Evolutionary conservation across 2,797 vertebrate genomes (phyloP).

Genomic region (Poecile montanus): DNA sequence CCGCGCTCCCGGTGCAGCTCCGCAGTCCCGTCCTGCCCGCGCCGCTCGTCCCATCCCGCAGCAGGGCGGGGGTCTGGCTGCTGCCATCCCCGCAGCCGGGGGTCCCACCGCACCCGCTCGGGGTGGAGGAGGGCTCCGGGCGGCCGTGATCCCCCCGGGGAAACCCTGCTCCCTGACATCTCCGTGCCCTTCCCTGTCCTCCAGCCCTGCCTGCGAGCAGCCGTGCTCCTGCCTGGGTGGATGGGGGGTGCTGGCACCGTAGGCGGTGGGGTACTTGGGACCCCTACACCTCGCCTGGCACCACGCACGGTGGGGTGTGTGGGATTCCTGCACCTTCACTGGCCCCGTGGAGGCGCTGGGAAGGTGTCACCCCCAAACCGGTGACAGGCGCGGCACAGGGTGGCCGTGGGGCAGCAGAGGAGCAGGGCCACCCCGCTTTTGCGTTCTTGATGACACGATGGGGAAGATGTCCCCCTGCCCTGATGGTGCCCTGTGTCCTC

Average conservation of each 20-base stretch:
- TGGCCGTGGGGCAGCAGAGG: not conserved
- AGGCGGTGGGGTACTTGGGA: fast-evolving
- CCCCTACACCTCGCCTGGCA: not conserved
- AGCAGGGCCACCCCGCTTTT: fast-evolving
- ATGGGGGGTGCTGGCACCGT: not conserved
- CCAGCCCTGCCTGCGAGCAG: not conserved
- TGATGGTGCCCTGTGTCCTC: not conserved
- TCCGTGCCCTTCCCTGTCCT: conserved; percentile 45
- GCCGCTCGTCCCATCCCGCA: not conserved
- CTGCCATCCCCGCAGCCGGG: not conserved
- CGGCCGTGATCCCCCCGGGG: not conserved
- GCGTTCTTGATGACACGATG: not conserved
- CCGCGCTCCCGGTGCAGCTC: not conserved
- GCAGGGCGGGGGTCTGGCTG: not conserved
- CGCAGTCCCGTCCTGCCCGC: not conserved
- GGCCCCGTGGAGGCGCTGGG: fast-evolving
- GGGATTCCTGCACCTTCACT: not conserved
- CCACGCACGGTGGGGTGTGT: fast-evolving
- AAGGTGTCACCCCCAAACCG: not conserved
- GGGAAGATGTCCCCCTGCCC: not conserved
- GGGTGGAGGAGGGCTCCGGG: not conserved
- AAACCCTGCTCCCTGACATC: not conserved
- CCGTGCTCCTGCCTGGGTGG: not conserved
- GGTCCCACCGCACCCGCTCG: not conserved
- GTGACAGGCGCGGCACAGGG: fast-evolving